phyloP scores from a whole-genome alignment of 2,113 vertebrate species.

The Ginglymostoma cirratum region DNA sequence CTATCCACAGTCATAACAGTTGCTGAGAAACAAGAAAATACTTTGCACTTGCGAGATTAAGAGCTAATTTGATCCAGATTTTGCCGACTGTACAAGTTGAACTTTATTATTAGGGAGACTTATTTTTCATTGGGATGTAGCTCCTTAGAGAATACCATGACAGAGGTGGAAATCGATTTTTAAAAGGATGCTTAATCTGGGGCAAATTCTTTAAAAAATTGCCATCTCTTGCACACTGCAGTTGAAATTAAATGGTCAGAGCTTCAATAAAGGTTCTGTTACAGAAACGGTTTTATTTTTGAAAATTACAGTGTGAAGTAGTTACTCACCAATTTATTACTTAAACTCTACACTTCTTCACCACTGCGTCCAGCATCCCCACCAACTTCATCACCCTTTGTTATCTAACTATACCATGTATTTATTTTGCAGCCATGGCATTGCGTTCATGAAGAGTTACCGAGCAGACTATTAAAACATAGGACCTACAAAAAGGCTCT shows the following conservation, averaged over 20 bases:
- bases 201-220: not conserved
- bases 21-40: conserved; percentile 8
- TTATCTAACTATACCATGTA: not conserved
- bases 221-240: not conserved
- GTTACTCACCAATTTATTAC: not conserved
- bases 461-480: not conserved
- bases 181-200: not conserved
- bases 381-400: not conserved
- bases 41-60: not conserved
- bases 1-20: not conserved
- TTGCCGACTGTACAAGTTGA: not conserved
- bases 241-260: not conserved
- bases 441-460: not conserved
- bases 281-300: not conserved
- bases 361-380: not conserved
- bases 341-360: not conserved
- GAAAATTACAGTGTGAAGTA: not conserved
- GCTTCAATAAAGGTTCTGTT: not conserved
- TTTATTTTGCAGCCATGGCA: not conserved
- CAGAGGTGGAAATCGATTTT: conserved; percentile 15
- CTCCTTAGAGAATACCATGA: not conserved
- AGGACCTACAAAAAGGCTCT: not conserved
- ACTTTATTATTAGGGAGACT: not conserved
- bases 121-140: not conserved
- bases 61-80: not conserved